Evolutionary conservation across 2,113 vertebrate genomes (phyloP).

Genomic region (Lampris incognitus): DNA sequence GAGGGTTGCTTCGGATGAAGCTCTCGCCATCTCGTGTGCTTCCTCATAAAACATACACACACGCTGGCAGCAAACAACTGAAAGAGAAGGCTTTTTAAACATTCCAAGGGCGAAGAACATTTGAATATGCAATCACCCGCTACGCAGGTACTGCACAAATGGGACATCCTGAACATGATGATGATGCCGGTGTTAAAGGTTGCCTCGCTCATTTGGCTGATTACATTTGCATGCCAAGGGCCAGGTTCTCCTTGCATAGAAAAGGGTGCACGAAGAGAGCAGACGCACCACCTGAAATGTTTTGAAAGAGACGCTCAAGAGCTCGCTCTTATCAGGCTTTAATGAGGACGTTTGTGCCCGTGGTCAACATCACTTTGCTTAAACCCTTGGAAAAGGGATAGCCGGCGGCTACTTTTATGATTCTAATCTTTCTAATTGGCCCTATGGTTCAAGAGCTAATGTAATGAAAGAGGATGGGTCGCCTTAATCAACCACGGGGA

Average conservation of each 20-base stretch:
- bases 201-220: slow-evolving; percentile 69
- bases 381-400: slow-evolving; percentile 57
- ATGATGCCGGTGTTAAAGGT: slow-evolving; percentile 62
- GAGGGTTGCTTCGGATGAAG: slow-evolving; percentile 41
- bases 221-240: slow-evolving; percentile 61
- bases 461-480: slow-evolving; percentile 52
- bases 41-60: slow-evolving; percentile 36
- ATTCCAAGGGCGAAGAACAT: slow-evolving; percentile 42
- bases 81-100: slow-evolving; percentile 19
- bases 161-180: slow-evolving; percentile 52
- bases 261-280: slow-evolving; percentile 9
- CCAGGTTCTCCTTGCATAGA: slow-evolving; percentile 51
- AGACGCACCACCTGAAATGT: slow-evolving; percentile 36
- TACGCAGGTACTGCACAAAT: slow-evolving; percentile 60
- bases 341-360: slow-evolving; percentile 67
- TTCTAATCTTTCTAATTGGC: slow-evolving; percentile 78
- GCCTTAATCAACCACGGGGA: slow-evolving; percentile 56
- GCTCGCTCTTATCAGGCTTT: slow-evolving; percentile 64
- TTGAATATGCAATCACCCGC: slow-evolving; percentile 63
- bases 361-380: slow-evolving; percentile 62
- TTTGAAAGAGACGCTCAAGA: slow-evolving; percentile 29
- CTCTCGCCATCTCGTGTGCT: slow-evolving; percentile 35
- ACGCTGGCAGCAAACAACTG: slow-evolving; percentile 17
- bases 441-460: slow-evolving; percentile 66
- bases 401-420: slow-evolving; percentile 58